Conservation (phyloP, 1,140 invertebrate genomes). For the Zaprionus inermis region DNA sequence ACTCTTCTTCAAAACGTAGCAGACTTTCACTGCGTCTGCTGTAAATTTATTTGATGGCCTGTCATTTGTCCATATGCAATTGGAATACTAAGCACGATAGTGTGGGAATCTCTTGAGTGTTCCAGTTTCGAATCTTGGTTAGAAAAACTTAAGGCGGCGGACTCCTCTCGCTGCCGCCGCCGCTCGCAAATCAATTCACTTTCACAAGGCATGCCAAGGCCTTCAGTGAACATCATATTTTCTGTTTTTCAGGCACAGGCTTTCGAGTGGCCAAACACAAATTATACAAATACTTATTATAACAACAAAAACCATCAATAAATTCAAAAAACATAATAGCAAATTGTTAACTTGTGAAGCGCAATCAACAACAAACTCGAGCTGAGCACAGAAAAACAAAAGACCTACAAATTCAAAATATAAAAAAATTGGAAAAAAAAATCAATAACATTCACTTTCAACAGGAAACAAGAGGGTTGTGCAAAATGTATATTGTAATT, state of each 20-base stretch:
- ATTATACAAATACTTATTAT: constrained; percentile 67
- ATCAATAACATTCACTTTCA: constrained; percentile 71
- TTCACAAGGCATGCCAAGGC: constrained; percentile 38
- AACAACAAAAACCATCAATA: constrained; percentile 73
- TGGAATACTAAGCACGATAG: constrained; percentile 56
- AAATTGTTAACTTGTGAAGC: constrained; percentile 63
- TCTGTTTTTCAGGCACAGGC: neutral
- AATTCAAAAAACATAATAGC: constrained; percentile 60
- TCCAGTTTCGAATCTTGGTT: constrained; percentile 1
- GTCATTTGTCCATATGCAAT: constrained; percentile 49
- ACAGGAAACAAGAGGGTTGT: constrained; percentile 39
- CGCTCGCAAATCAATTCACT: constrained; percentile 23
- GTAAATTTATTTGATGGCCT: constrained; percentile 29
- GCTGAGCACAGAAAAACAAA: constrained; percentile 36
- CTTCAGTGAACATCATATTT: constrained; percentile 7
- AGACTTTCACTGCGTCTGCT: constrained; percentile 54
- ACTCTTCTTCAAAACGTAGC: constrained; percentile 51
- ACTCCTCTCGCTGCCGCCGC: constrained; percentile 4
- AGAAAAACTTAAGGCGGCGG: constrained; percentile 27
- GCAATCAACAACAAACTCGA: constrained; percentile 60
- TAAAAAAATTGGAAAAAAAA: constrained; percentile 38
- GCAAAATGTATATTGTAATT: constrained; percentile 59
- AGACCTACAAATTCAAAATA: constrained; percentile 7
- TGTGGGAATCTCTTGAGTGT: constrained; percentile 52
- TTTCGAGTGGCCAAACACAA: constrained; percentile 38